Percentiles rank a stretch among this genome's conserved stretches.
Conservation (phyloP, 2,797 vertebrate genomes). For the Notoglanidium macrostoma region DNA sequence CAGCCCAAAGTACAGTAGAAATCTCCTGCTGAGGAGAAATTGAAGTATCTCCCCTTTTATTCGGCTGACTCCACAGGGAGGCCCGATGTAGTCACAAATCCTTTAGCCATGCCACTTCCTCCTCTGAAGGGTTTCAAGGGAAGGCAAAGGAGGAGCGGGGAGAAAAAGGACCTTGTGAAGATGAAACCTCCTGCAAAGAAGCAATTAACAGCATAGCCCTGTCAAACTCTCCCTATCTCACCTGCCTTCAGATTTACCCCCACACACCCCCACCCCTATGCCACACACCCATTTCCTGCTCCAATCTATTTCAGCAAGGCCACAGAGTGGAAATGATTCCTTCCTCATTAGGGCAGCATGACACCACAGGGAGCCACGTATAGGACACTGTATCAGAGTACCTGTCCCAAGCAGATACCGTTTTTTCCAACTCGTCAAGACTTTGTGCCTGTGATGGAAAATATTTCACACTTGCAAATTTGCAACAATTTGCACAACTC, state of each 20-base stretch:
- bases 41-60: conserved; percentile 77
- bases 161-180: conserved; percentile 68
- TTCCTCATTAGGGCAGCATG: conserved; percentile 44
- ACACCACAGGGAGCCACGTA: conserved; percentile 28
- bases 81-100: conserved; percentile 72
- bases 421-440: not conserved
- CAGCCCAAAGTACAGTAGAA: conserved; percentile 62
- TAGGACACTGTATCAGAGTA: conserved; percentile 38
- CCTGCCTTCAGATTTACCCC: not conserved
- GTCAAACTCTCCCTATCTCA: conserved; percentile 70
- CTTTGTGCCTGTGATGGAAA: not conserved
- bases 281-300: conserved; percentile 20
- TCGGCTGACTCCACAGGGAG: conserved; percentile 76
- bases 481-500: not conserved
- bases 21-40: conserved; percentile 74
- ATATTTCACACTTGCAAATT: conserved; percentile 6
- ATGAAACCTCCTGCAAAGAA: conserved; percentile 75
- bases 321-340: conserved; percentile 53
- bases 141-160: conserved; percentile 64
- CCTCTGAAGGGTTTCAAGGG: conserved; percentile 53
- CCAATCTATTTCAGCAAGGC: conserved; percentile 56
- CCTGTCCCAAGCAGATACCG: conserved; percentile 13
- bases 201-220: conserved; percentile 80
- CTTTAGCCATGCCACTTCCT: conserved; percentile 62
- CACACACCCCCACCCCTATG: not conserved